Conservation (phyloP, 2,113 vertebrate genomes). For the Lagenorhynchus albirostris region DNA sequence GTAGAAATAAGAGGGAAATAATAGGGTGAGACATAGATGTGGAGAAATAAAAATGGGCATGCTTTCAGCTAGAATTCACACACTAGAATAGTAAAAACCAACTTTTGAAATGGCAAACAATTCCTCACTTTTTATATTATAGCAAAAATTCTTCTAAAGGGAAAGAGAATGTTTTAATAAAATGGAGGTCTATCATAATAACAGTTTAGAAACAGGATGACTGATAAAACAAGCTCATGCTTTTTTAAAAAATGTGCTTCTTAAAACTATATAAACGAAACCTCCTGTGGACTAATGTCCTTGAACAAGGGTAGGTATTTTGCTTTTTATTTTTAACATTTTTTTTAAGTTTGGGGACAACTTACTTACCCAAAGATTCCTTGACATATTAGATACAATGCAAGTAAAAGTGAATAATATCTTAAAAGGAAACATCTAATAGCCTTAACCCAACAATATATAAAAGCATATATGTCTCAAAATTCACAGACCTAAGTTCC, state of each 20-base stretch:
- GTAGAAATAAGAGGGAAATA: background rate
- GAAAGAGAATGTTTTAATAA: slow-evolving; percentile 6
- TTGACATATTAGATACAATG: background rate
- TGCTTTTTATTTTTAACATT: background rate
- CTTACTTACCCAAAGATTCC: background rate
- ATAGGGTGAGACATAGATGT: background rate
- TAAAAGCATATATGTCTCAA: background rate
- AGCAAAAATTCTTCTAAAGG: background rate
- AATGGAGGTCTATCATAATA: background rate
- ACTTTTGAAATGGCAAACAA: background rate
- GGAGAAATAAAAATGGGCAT: background rate
- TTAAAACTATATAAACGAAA: background rate
- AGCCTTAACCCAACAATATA: background rate
- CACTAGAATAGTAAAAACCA: background rate
- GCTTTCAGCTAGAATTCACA: background rate
- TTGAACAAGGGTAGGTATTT: background rate
- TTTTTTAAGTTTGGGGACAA: background rate
- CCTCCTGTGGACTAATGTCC: background rate
- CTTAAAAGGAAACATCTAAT: background rate
- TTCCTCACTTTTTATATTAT: background rate
- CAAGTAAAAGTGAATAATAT: background rate
- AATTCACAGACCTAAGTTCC: background rate
- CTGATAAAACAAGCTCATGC: background rate
- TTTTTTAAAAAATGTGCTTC: background rate
- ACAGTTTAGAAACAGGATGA: background rate